Evolutionary conservation across 2,113 vertebrate species (phyloP).

Genomic region (Taxidea taxus): DNA sequence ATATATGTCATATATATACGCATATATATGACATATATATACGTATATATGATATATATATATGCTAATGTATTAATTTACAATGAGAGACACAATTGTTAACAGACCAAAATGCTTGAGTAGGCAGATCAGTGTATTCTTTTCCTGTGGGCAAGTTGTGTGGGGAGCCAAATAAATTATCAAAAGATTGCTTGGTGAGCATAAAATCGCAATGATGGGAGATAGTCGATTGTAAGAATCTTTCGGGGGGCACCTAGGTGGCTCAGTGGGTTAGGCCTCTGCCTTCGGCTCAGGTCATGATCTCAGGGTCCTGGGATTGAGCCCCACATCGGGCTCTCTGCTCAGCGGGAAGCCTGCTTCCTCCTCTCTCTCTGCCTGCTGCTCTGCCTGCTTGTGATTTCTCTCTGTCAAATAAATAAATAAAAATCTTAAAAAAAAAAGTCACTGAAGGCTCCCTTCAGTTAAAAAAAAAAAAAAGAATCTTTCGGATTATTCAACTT

Average conservation of each 20-base stretch:
- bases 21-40: neutral
- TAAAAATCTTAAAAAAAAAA: too few relatives aligned
- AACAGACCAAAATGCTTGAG: slow-evolving; percentile 57
- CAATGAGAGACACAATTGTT: slow-evolving; percentile 44
- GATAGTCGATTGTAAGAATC: slow-evolving; percentile 56
- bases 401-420: too few relatives aligned
- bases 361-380: too few relatives aligned
- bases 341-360: too few relatives aligned
- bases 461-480: too few relatives aligned
- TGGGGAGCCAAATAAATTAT: slow-evolving; percentile 65
- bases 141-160: slow-evolving; percentile 48
- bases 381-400: too few relatives aligned
- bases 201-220: slow-evolving; percentile 61
- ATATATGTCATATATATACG: neutral
- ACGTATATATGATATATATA: neutral
- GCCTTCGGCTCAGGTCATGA: too few relatives aligned
- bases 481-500: slow-evolving; percentile 43
- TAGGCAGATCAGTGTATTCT: slow-evolving; percentile 50
- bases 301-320: too few relatives aligned
- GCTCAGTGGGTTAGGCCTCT: too few relatives aligned
- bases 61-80: slow-evolving; percentile 62
- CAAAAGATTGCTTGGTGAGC: slow-evolving; percentile 65
- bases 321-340: too few relatives aligned
- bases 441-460: too few relatives aligned
- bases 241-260: too few relatives aligned